Percentiles rank a stretch among this genome's conserved stretches.
Conservation (phyloP, 2,797 vertebrate genomes). For the Silurus lanzhouensis region DNA sequence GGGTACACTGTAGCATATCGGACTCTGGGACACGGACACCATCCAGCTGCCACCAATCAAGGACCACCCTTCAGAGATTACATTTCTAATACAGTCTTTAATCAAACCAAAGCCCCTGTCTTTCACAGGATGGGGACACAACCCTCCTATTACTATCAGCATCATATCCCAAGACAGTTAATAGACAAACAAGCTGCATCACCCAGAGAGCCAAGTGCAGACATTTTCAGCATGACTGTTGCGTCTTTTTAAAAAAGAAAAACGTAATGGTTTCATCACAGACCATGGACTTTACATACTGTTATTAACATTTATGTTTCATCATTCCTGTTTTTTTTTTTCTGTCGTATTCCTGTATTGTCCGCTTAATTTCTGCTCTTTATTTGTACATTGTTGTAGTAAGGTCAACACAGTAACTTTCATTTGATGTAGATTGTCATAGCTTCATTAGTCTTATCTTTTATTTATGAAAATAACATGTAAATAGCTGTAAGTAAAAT, state of each 20-base stretch:
- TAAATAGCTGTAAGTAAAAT: conserved; percentile 39
- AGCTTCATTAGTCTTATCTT: neutral
- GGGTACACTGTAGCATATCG: conserved; percentile 67
- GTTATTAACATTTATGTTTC: neutral
- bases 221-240: conserved; percentile 6
- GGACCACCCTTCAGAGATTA: conserved; percentile 64
- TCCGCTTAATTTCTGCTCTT: neutral
- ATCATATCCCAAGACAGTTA: neutral
- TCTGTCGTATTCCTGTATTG: neutral
- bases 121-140: conserved; percentile 65
- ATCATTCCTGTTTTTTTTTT: neutral
- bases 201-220: conserved; percentile 22
- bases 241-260: conserved; percentile 30
- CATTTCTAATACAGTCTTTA: conserved; percentile 60
- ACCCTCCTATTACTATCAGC: conserved; percentile 61
- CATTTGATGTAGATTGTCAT: neutral
- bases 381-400: neutral
- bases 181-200: neutral
- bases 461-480: conserved; percentile 33
- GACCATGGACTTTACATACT: neutral
- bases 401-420: neutral
- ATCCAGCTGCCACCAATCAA: conserved; percentile 54
- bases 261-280: neutral
- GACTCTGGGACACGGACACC: conserved; percentile 64
- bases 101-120: conserved; percentile 58